Evolutionary conservation across 2,113 vertebrate genomes (phyloP).

Genomic region (Cavia porcellus): DNA sequence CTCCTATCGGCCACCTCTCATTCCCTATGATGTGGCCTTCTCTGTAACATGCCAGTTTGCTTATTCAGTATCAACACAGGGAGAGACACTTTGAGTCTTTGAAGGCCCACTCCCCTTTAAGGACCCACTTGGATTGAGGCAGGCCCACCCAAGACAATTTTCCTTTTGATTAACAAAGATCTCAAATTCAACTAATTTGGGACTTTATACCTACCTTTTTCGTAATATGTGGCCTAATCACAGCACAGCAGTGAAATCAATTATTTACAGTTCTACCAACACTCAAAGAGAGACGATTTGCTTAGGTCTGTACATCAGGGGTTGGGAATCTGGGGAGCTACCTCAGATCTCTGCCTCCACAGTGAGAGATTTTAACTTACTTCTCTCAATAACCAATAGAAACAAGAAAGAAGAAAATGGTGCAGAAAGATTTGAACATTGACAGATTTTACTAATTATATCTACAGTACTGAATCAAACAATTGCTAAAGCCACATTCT

Average conservation of each 20-base stretch:
- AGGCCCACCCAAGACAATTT: conserved; percentile 26
- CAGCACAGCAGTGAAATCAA: neutral
- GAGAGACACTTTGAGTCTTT: neutral
- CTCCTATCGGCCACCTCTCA: neutral
- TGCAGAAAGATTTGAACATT: neutral
- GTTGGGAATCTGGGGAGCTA: neutral
- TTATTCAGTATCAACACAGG: neutral
- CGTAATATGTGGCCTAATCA: neutral
- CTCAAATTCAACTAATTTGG: conserved; percentile 43
- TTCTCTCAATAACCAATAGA: conserved; percentile 35
- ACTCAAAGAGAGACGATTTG: conserved; percentile 3
- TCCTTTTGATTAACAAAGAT: conserved; percentile 29
- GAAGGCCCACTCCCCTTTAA: conserved; percentile 39
- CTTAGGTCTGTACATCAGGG: neutral
- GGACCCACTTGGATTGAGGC: neutral
- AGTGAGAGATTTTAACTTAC: neutral
- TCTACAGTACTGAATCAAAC: neutral
- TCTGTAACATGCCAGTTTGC: neutral
- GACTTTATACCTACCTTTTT: conserved; percentile 5
- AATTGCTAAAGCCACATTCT: conserved; percentile 37
- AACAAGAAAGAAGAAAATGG: neutral
- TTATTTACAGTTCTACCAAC: neutral
- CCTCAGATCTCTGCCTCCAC: conserved; percentile 24
- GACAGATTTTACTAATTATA: conserved; percentile 14
- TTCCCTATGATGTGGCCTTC: neutral